Base-by-base conservation (phyloP, 1,140 invertebrate species). In the Sarcophaga bullata region DNA sequence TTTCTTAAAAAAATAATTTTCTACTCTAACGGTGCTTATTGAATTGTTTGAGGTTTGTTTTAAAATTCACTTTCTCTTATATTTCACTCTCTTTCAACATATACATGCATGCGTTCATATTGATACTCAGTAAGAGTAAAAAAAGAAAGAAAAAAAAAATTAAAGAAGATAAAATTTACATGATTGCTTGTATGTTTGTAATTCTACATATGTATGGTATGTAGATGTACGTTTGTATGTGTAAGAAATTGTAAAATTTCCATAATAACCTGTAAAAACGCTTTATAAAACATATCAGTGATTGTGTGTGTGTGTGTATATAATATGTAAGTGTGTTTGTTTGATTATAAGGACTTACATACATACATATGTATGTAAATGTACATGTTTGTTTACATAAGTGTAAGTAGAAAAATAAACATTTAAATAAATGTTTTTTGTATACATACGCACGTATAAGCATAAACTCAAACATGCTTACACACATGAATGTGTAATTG, bases 181-280 rank as follows among this genome's bases (percentile, higher is more conserved):
- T 58, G 54, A n/a, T 7, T 58, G 13, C 11, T 37, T 37, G 54
- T 58, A 13, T 15, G 13, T 58, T 15, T 15, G 54, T 0, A 58
- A 5, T 6, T 13, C 11, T 13, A 13, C 13, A 58, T 13, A n/a
- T 58, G 54, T 58, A 58, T n/a, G 54, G 54, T 58, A 3, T 15
- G 6, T 58, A 13, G 7, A 58, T n/a, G 54, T 58, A 58, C 54
- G 15, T 58, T 58, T 58, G 54, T 58, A 4, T 37, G 25, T 37
- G 4, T 37, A 37, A 37, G 25, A 37, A 37, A 58, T 58, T 68
- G 17, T 17, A 48, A 76, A 78, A 78, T 78, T 78, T 78, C 17
- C 75, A 78, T 78, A 78, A 78, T 78, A 78, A 78, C 75, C 75
- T 52, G 75, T 78, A 78, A 78, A 78, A 78, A 19, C 47, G 48